Evolutionary conservation across 2,888 invertebrate genomes (phyloP), one percentile per base, ranked within the genome.

Genomic region (Crocallis elinguaria): DNA sequence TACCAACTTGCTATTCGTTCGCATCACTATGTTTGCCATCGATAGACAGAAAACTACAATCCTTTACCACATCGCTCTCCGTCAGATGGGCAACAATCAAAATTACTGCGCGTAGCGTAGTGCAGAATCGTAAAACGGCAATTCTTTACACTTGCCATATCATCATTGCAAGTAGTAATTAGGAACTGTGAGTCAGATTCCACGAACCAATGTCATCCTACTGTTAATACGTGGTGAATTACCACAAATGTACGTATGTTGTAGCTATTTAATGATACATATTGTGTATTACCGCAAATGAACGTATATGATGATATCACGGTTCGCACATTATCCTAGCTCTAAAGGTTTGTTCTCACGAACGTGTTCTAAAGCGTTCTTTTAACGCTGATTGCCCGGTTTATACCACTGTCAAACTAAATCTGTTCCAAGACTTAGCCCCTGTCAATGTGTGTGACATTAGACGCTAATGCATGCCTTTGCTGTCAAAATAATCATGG

Each of bases 211-310:
- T 33, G 33, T 39, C 27, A 44, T 37, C 16, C 14, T 9, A 11
- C 9, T 14, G 5, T 16, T 23, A 30, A 42, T 42, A 41, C 30
- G 16, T n/a, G 0, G 35, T 36, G 45, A 51, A 39, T 45, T 39
- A 33, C 35, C 17, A 41, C 39, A 25, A 33, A 16, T 16, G 6
- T 33, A 19, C 12, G 17, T 17, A 17, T 8, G 35, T 44, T 3
- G 1, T 9, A 11, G 9, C 8, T 16, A 14, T 38, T 32, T 36
- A 38, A 38, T 44, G 50, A 35, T 45, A 30, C 29, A 35, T 36
- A 32, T 27, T 23, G 42, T 41, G 7, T 21, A 23, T 43, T 37
- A 48, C 46, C 46, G 37, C 53, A 48, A 42, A 53, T 53, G 53
- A 33, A 36, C 8, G 27, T 48, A 9, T 37, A 35, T 21, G 42